A percentile compares a stretch with the other conserved stretches of the same genome.
phyloP scores from a whole-genome alignment of 92 coral and sea anemone genomes.

The Porites divaricata region DNA sequence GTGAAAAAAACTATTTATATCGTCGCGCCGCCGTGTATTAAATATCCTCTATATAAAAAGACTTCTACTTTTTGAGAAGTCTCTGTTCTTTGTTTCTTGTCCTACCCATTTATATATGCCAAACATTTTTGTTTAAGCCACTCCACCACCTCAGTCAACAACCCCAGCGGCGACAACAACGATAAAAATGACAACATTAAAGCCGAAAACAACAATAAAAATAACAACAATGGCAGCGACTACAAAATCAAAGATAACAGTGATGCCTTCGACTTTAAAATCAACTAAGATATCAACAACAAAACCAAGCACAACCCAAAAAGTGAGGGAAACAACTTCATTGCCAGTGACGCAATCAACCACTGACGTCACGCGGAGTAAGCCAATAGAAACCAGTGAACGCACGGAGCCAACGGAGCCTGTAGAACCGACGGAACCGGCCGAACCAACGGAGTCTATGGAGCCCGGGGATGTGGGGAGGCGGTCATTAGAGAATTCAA shows the following conservation, averaged over 20 bases:
- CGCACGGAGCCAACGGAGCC: neutral
- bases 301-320: neutral
- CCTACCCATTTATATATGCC: too few species aligned
- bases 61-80: too few species aligned
- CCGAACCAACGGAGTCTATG: neutral
- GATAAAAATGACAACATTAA: neutral
- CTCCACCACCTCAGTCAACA: neutral
- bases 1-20: too few species aligned
- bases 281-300: neutral
- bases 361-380: neutral
- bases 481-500: neutral
- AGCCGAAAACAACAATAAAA: neutral
- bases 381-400: neutral
- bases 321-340: neutral
- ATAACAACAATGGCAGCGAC: neutral
- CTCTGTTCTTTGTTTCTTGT: too few species aligned
- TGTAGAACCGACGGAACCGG: neutral
- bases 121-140: neutral
- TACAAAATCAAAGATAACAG: neutral
- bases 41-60: too few species aligned
- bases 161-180: neutral
- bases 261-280: neutral
- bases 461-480: neutral
- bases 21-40: too few species aligned
- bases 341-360: neutral